These are phyloP conservation scores for Semnornis frantzii DNA, from an alignment of 2,113 vertebrate genomes.

Conservation along the genomic window DNA sequence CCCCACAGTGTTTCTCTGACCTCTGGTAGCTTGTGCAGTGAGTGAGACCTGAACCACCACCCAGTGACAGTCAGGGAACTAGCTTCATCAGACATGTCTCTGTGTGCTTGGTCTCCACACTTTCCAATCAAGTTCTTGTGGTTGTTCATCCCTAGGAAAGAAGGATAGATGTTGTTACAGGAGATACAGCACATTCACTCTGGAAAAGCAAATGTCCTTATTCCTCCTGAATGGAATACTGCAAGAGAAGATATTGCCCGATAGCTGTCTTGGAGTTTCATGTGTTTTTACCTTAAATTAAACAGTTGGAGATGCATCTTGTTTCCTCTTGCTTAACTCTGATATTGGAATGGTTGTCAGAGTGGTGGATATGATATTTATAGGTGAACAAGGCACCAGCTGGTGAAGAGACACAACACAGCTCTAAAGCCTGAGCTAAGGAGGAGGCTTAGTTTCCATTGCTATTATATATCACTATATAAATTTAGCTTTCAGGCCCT, in stretches of 20 bases:
- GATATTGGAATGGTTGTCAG: not conserved
- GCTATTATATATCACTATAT: not conserved
- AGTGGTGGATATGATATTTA: not conserved
- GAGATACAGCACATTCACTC: not conserved
- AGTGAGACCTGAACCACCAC: not conserved
- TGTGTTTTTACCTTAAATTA: not conserved
- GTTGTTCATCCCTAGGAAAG: not conserved
- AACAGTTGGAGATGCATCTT: not conserved
- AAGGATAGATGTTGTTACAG: not conserved
- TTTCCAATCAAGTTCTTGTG: not conserved
- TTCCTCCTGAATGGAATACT: not conserved
- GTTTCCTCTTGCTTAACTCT: not conserved
- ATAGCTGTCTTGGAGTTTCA: not conserved
- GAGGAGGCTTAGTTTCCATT: not conserved
- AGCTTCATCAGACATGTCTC: not conserved
- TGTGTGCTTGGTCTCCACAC: not conserved
- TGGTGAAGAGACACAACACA: not conserved
- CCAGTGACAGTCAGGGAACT: not conserved
- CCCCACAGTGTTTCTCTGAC: fast-evolving
- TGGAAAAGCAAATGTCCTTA: not conserved
- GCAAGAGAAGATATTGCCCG: not conserved
- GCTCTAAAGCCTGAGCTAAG: not conserved
- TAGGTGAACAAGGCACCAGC: not conserved
- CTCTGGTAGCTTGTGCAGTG: not conserved
- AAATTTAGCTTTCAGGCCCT: conserved; percentile 20